Evolutionary conservation across 2,797 vertebrate species (phyloP), one percentile per base, ranked within the genome.

Genomic region (Picus viridis): DNA sequence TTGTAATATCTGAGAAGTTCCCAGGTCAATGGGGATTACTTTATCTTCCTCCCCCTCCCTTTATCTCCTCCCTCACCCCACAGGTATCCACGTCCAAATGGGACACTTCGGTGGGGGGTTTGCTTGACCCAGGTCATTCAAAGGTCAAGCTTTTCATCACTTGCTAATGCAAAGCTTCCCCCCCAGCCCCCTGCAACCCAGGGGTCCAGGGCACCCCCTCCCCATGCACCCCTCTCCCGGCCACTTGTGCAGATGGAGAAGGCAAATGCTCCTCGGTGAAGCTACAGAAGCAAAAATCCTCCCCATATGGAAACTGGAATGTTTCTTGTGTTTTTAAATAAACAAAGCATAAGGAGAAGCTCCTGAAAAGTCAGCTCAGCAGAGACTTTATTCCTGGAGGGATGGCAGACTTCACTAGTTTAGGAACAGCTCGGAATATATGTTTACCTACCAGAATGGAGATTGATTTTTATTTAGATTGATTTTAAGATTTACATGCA

Each of bases 81-180:
- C 98, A 98, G 98, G 98, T 99, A 99, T 99, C 98, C 96, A 84
- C 98, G 98, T 99, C 98, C 98, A 98, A 98, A 98, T 97, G 97
- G 97, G 89, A 86, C 97, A 96, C 96, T 97, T 93, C 92, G 20
- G 98, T 95, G 71, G 94, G 98, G 97, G 97, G 97, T 97, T 98
- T 98, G 97, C 98, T 98, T 98, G 98, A 98, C 97, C 97, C 95
- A 95, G 99, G 99, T 99, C 98, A 98, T 89, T 41, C 86, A 32
- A 76, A 96, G 98, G 99, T 99, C 99, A 99, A 98, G 98, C 98
- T 98, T 98, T 98, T 98, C 97, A 97, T 96, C 98, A 97, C 98
- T 98, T 98, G 98, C 98, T 98, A 98, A 98, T 98, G 97, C 97
- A 97, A 98, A 97, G 97, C 97, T 98, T 97, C 91, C 51, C 24